A percentile compares a stretch with the other conserved stretches of the same genome.
Evolutionary conservation across 2,113 vertebrate genomes (phyloP).

Genomic region (Dromiciops gliroides): DNA sequence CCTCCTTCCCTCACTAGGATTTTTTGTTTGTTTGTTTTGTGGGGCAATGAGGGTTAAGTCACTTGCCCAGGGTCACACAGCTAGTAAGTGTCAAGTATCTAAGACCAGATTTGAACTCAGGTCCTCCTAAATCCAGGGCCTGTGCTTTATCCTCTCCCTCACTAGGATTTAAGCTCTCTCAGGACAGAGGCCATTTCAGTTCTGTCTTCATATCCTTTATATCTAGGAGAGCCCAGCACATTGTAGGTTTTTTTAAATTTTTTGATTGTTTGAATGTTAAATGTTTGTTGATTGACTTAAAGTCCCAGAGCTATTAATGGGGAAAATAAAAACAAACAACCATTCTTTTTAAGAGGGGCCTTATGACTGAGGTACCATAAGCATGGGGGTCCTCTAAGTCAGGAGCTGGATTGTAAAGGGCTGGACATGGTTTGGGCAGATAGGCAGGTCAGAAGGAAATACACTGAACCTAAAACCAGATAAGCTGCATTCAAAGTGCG

Average conservation of each 20-base stretch:
- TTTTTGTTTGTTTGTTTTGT: too few relatives aligned
- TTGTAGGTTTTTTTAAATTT: too few relatives aligned
- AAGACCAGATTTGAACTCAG: too few relatives aligned
- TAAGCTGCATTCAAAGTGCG: neutral
- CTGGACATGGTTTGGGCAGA: neutral
- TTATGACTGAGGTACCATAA: neutral
- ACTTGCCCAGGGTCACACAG: too few relatives aligned
- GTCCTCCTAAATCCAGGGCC: too few relatives aligned
- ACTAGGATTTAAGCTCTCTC: neutral
- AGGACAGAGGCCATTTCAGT: neutral
- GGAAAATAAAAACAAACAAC: neutral
- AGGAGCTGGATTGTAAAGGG: slow-evolving; percentile 19
- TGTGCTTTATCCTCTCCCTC: too few relatives aligned
- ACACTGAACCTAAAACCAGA: neutral
- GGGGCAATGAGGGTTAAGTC: too few relatives aligned
- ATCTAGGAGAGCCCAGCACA: neutral
- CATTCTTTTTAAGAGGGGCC: neutral
- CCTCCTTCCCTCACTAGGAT: neutral
- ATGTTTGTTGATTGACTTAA: neutral
- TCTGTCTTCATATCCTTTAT: neutral
- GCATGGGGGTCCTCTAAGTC: neutral
- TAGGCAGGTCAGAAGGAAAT: neutral
- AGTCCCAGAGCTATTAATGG: neutral
- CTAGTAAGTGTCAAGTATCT: too few relatives aligned
- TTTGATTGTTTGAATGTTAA: too few relatives aligned